Evolutionary conservation across 2,113 vertebrate genomes (phyloP), one percentile per base, ranked within the genome.

Genomic region (Clarias batrachus): DNA sequence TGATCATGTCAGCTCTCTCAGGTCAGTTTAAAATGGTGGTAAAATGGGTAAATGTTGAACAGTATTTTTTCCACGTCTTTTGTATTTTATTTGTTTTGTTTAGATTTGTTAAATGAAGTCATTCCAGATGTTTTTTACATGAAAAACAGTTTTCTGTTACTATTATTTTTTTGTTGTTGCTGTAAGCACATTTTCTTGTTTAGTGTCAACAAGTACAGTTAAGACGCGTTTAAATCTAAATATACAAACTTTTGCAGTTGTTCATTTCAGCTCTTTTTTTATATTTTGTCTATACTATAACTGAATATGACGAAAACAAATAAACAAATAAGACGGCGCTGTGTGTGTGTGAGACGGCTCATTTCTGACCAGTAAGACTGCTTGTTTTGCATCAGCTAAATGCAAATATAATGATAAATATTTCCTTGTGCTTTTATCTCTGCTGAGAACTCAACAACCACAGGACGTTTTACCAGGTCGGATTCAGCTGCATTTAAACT

Each of bases 71-170:
- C 30, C 8, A n/a, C 62, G 12, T 52, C 0, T 16, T 16, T 27
- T 84, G 0, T 84, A 14, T 63, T 81, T 48, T 81, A 1, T 73
- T 73, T 30, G 12, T 16, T 12, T 23, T 63, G 62, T 63, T 23
- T 48, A 8, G 48, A 8, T 63, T 52, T n/a, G 4, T 84, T 16
- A 41, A 41, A 4, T 71, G 7, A 23, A 56, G 17, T 37, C 73
- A 85, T 85, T 85, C 74, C 84, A 79, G 48, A 57, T 23, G 4
- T 54, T 85, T 85, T 85, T 85, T 79, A 57, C 60, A 57, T n/a
- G 30, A 59, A 4, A 65, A 9, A n/a, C 37, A 19, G 7, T 27
- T 66, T 37, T 83, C 41, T 71, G 27, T 74, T 27, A 73, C 27
- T 52, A 1, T n/a, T 82, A 14, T 41, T 14, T 9, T 52, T 17